Percentiles rank a stretch among this genome's conserved stretches.
Conservation (phyloP, 2,113 vertebrate species). For the Theristicus caerulescens region DNA sequence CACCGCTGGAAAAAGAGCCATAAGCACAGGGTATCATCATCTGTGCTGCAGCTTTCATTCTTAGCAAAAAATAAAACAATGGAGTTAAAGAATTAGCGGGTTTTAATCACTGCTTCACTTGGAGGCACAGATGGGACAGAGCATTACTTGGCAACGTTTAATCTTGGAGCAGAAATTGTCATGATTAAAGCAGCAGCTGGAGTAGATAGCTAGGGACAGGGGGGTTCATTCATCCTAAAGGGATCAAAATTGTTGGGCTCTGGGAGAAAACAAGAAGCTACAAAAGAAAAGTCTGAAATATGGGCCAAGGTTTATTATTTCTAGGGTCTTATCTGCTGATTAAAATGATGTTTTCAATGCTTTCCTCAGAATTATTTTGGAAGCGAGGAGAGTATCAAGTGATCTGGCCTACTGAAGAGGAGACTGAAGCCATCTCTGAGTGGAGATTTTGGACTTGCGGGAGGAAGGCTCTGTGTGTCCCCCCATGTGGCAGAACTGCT, state of each 20-base stretch:
- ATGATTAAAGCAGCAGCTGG: slow-evolving; percentile 60
- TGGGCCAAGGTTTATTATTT: not conserved
- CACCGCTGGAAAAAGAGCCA: not conserved
- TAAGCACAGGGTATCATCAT: slow-evolving; percentile 8
- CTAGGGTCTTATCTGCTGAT: not conserved
- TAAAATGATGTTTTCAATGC: slow-evolving; percentile 44
- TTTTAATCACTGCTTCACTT: slow-evolving; percentile 62
- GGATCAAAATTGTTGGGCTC: not conserved
- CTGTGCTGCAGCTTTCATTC: slow-evolving; percentile 46
- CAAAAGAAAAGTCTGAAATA: not conserved
- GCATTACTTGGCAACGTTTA: slow-evolving; percentile 45
- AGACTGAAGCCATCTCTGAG: slow-evolving; percentile 26
- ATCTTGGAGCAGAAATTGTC: slow-evolving; percentile 51
- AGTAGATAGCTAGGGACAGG: slow-evolving; percentile 11
- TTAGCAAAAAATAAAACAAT: slow-evolving; percentile 43
- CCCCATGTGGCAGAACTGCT: slow-evolving; percentile 40
- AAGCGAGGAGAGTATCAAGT: slow-evolving; percentile 46
- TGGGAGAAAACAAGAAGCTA: not conserved
- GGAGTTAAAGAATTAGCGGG: slow-evolving; percentile 55
- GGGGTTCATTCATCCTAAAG: slow-evolving; percentile 18
- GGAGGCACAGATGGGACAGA: slow-evolving; percentile 47
- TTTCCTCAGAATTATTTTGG: slow-evolving; percentile 53
- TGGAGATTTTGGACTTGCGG: not conserved
- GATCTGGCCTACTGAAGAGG: slow-evolving; percentile 35
- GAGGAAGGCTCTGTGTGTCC: not conserved